Base-by-base conservation (phyloP, 1,140 invertebrate genomes). In the Apis florea region DNA sequence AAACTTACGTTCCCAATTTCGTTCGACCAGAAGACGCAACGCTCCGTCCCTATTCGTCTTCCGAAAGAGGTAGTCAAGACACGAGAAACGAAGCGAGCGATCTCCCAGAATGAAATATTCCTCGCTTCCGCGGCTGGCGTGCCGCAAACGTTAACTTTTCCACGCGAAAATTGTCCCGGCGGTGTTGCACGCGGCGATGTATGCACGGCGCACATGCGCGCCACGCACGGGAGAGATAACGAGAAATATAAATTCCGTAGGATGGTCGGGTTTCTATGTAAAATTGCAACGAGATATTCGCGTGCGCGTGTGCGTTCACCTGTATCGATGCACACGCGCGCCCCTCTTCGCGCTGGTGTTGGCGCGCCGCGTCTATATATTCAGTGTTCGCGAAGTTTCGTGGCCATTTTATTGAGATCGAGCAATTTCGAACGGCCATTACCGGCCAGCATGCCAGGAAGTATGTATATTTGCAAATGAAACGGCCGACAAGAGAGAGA, bases 81-180 rank as follows among this genome's bases (percentile, higher is more conserved):
- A 26, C n/a, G 2, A 40, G 0, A 24, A 51, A 26, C 40, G n/a
- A 58, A 68, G 53, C 54, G 13, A 70, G 51, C 26, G 76, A 70
- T 78, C 66, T 31, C 21, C 19, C 40, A 26, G 31, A 47, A 78
- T 78, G 76, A 78, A 78, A 78, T 78, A 78, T 59, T 78, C 53
- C 31, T 51, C 5, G 64, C 4, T 40, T 26, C 63, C 66, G 19
- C 31, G 66, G 17, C n/a, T 24, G 12, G 54, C 66, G 24, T 78
- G 56, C 64, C 64, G 24, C 66, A n/a, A 56, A 69, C 54, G 76
- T 70, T 69, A 68, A 68, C 64, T 68, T 70, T 53, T 58, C 76
- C 51, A 2, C 64, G 9, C 54, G 59, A 58, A 40, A 70, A 78
- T 59, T 70, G 64, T 49, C 66, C 47, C 53, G 75, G 31, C 68